These are phyloP conservation scores for Acheta domesticus DNA, from an alignment of 2,888 invertebrate genomes.

Conservation along the genomic window DNA sequence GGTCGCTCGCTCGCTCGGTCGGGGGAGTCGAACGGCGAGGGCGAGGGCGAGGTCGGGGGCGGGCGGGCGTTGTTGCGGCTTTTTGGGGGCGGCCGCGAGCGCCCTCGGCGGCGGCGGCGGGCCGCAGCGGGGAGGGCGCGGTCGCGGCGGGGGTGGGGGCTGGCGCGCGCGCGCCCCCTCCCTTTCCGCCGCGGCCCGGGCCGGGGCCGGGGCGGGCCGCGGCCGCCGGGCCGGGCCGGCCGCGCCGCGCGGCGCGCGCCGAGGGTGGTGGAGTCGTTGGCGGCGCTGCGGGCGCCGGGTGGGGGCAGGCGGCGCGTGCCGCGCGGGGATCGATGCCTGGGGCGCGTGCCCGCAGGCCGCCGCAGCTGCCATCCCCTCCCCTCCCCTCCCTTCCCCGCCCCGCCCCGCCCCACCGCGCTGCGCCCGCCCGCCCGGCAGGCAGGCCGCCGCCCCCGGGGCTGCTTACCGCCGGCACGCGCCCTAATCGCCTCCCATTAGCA, in stretches of 20 bases:
- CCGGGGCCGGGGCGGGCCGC: neutral
- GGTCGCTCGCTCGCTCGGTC: no score
- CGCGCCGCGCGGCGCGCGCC: neutral
- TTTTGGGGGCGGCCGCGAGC: neutral
- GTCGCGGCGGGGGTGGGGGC: neutral
- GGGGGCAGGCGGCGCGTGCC: slow-evolving; percentile 1
- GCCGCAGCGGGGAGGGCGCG: neutral
- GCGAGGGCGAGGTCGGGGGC: neutral
- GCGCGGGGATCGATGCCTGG: neutral
- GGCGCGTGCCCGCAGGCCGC: slow-evolving; percentile 18
- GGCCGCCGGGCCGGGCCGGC: neutral
- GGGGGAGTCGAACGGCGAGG: neutral
- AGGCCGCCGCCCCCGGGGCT: neutral
- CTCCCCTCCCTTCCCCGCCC: neutral
- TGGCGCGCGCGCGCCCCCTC: neutral
- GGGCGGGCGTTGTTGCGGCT: neutral
- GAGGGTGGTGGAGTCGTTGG: neutral
- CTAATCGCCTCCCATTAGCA: slow-evolving; percentile 9
- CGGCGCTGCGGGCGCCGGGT: neutral
- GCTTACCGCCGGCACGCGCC: slow-evolving; percentile 18
- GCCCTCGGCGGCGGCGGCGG: neutral
- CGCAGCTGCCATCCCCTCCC: neutral
- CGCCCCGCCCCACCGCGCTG: neutral
- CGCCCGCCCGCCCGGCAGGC: neutral
- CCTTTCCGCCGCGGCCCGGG: neutral